Conservation (phyloP, 2,888 invertebrate species). For the Lottia gigantea region DNA sequence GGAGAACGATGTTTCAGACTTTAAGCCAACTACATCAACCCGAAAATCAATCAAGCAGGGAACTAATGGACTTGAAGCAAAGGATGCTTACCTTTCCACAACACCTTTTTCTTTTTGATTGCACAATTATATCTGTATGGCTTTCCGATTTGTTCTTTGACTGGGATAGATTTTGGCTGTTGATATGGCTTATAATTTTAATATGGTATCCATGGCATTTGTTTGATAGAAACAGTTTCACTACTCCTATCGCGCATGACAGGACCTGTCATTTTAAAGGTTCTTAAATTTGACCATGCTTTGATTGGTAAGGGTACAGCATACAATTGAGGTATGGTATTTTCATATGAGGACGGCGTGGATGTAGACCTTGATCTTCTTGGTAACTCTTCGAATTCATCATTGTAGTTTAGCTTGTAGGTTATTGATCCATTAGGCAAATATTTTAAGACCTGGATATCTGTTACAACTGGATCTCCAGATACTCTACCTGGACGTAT, state of each 20-base stretch:
- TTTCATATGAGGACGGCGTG: background rate
- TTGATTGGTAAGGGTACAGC: background rate
- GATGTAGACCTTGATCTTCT: background rate
- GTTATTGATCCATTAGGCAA: conserved; percentile 12
- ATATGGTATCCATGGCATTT: too few relatives aligned
- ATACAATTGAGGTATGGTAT: background rate
- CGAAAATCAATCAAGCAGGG: too few relatives aligned
- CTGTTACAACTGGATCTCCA: conserved; percentile 26
- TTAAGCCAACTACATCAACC: too few relatives aligned
- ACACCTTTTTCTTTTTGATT: too few relatives aligned
- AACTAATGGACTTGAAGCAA: too few relatives aligned
- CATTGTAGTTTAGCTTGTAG: background rate
- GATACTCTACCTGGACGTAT: conserved; percentile 24
- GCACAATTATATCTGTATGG: too few relatives aligned
- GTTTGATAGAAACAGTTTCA: too few relatives aligned
- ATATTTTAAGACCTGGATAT: conserved; percentile 24
- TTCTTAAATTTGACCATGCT: background rate
- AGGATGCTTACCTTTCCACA: too few relatives aligned
- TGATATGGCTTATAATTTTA: too few relatives aligned
- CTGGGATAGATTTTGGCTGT: too few relatives aligned
- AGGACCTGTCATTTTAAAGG: background rate
- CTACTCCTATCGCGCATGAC: too few relatives aligned
- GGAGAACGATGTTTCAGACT: background rate
- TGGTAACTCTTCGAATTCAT: background rate
- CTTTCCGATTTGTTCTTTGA: too few relatives aligned